Percentiles rank a stretch among this genome's conserved stretches.
Evolutionary conservation across 2,888 invertebrate species (phyloP).

Genomic region (Perithous albicinctus): DNA sequence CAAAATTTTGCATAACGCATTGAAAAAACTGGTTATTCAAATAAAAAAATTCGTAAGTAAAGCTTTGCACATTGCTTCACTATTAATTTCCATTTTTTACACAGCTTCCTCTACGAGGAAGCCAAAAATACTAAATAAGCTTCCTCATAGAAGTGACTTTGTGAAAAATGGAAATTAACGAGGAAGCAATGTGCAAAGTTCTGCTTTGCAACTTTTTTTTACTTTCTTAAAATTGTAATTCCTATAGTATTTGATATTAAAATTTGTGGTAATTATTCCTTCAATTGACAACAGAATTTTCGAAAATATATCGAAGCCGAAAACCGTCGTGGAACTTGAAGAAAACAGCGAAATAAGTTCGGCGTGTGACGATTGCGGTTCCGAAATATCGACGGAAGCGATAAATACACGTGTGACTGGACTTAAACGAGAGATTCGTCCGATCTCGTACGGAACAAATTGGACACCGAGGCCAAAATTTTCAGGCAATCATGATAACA

Average conservation of each 20-base stretch:
- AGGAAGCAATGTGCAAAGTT: too few species aligned
- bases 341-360: slow-evolving; percentile 75
- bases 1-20: too few species aligned
- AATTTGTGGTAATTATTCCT: background rate
- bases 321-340: slow-evolving; percentile 36
- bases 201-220: too few species aligned
- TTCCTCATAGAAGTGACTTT: too few species aligned
- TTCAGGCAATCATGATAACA: slow-evolving; percentile 43
- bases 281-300: slow-evolving; percentile 14
- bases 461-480: slow-evolving; percentile 76
- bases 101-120: too few species aligned
- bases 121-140: too few species aligned
- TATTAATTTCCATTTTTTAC: too few species aligned
- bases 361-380: slow-evolving; percentile 74
- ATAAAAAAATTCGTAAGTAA: too few species aligned
- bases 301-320: slow-evolving; percentile 49
- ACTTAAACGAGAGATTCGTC: slow-evolving; percentile 68
- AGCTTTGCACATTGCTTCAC: too few species aligned
- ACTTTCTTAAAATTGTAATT: too few species aligned
- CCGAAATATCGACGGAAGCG: slow-evolving; percentile 72
- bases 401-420: slow-evolving; percentile 16
- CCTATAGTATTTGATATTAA: background rate
- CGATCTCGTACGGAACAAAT: slow-evolving; percentile 77
- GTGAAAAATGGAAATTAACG: too few species aligned
- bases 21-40: too few species aligned